A percentile compares a stretch with the other conserved stretches of the same genome.
Evolutionary conservation across 2,888 invertebrate species (phyloP).

Genomic region (Syrista parreyssii): DNA sequence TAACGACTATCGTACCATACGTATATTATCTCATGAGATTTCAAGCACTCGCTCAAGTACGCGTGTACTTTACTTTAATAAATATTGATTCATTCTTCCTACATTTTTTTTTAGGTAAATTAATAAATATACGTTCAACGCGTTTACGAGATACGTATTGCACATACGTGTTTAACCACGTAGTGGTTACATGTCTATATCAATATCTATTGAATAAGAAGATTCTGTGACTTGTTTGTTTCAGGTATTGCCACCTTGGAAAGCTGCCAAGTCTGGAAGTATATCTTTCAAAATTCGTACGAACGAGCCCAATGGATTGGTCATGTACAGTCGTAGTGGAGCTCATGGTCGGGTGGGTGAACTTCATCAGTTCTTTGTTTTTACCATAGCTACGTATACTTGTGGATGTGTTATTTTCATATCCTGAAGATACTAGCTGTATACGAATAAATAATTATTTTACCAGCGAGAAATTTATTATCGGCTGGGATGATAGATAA

Average conservation of each 20-base stretch:
- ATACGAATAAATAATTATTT: too few relatives aligned
- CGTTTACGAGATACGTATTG: too few relatives aligned
- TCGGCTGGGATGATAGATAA: background rate
- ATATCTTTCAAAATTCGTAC: conserved; percentile 96
- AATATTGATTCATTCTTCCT: background rate
- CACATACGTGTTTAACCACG: background rate
- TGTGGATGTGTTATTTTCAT: too few relatives aligned
- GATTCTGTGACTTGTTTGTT: conserved; percentile 47
- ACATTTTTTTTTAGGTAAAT: background rate
- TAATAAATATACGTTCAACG: background rate
- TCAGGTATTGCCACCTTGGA: conserved; percentile 91
- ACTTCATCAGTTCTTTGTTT: background rate
- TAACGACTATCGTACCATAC: background rate
- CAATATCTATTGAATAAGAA: background rate
- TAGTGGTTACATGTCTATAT: background rate
- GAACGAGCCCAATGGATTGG: conserved; percentile 92
- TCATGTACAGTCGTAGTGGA: conserved; percentile 89
- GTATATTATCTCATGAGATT: background rate
- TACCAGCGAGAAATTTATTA: too few relatives aligned
- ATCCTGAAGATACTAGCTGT: too few relatives aligned
- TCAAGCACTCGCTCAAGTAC: background rate
- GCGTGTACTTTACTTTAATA: background rate
- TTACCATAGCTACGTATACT: background rate
- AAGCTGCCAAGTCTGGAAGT: conserved; percentile 87
- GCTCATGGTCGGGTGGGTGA: conserved; percentile 52